Percentiles rank a stretch among this genome's conserved stretches.
These are phyloP conservation scores for Erebia aethiops DNA, from an alignment of 2,888 invertebrate species.

Conservation along the genomic window DNA sequence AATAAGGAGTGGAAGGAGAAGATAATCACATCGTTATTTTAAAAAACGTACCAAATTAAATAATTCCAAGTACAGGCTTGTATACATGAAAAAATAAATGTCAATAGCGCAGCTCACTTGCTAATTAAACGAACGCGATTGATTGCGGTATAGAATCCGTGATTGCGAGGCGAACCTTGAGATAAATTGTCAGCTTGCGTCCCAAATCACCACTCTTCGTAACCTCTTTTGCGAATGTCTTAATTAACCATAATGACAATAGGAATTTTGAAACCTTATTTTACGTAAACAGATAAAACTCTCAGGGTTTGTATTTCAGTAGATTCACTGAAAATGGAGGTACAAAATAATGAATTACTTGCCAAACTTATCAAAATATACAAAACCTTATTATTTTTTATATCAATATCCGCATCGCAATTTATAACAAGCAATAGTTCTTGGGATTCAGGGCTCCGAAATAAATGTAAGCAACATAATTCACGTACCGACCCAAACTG, in stretches of 20 bases:
- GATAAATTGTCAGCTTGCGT: too few relatives aligned
- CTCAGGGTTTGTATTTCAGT: neutral
- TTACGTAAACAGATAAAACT: neutral
- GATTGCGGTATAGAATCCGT: too few relatives aligned
- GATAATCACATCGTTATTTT: too few relatives aligned
- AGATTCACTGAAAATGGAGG: neutral
- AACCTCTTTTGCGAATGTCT: neutral
- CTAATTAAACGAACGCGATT: neutral
- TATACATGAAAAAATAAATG: too few relatives aligned
- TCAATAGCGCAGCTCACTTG: neutral
- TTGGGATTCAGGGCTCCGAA: constrained; percentile 26
- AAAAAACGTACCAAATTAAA: too few relatives aligned
- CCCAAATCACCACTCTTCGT: too few relatives aligned
- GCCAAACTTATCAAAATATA: constrained; percentile 17
- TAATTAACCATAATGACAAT: neutral
- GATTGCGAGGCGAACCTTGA: too few relatives aligned
- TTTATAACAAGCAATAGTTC: constrained; percentile 27
- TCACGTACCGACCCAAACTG: constrained; percentile 38
- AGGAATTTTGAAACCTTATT: neutral
- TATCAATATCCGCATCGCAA: constrained; percentile 25
- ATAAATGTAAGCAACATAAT: constrained; percentile 37
- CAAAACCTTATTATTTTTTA: constrained; percentile 24
- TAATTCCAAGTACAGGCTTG: too few relatives aligned
- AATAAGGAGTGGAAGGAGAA: too few relatives aligned
- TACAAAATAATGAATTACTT: neutral